A percentile compares a stretch with the other conserved stretches of the same genome.
These are phyloP conservation scores for Cryptosula pallasiana DNA, from an alignment of 2,888 invertebrate genomes.

Conservation along the genomic window DNA sequence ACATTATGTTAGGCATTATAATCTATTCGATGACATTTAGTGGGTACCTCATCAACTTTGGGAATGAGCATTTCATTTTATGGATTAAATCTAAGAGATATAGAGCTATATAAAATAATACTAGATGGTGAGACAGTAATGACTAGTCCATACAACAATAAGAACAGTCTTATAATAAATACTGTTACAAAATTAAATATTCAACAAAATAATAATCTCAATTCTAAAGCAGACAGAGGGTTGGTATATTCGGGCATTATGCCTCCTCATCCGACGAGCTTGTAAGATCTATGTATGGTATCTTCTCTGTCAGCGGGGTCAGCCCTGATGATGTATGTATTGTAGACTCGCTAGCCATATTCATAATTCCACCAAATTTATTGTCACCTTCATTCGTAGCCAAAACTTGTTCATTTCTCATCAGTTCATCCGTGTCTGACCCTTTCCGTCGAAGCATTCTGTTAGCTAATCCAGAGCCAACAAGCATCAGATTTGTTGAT, in stretches of 20 bases:
- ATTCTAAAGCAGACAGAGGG: not conserved
- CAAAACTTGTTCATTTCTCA: not conserved
- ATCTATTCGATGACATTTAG: too few relatives aligned
- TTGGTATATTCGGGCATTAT: not conserved
- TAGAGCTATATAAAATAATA: too few relatives aligned
- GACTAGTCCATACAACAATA: too few relatives aligned
- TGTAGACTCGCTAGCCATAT: not conserved
- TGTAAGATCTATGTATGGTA: conserved; percentile 5
- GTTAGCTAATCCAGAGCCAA: not conserved
- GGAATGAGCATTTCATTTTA: too few relatives aligned
- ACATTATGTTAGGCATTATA: too few relatives aligned
- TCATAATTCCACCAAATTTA: not conserved
- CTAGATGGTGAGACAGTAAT: too few relatives aligned
- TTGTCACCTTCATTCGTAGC: not conserved
- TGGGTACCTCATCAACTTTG: too few relatives aligned
- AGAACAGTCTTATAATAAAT: too few relatives aligned
- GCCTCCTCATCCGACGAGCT: conserved; percentile 3
- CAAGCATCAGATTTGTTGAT: not conserved
- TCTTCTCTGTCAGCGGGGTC: not conserved
- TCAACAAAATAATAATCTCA: too few relatives aligned
- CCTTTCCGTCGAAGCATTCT: not conserved
- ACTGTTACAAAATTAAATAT: too few relatives aligned
- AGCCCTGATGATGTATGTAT: not conserved
- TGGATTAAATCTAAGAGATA: too few relatives aligned
- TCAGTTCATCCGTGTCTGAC: not conserved